These are phyloP conservation scores for Neomonachus schauinslandi DNA, from an alignment of 2,113 vertebrate species.

Conservation along the genomic window DNA sequence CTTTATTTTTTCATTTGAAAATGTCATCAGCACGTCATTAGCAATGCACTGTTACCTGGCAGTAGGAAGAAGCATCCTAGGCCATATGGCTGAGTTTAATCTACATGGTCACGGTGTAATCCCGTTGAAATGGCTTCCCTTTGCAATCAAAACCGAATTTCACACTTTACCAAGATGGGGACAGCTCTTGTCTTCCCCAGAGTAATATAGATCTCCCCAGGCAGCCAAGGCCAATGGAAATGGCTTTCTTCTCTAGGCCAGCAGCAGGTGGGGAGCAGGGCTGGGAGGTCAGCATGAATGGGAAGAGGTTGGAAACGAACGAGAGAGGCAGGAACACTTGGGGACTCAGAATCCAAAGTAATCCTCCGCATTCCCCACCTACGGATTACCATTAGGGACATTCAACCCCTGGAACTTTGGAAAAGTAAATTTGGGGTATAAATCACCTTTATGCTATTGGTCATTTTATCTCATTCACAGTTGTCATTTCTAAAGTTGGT, in stretches of 20 bases:
- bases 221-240: constrained; percentile 81
- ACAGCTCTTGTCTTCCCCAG: constrained; percentile 80
- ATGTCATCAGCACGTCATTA: constrained; percentile 86
- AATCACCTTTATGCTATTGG: neutral
- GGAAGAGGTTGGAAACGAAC: constrained; percentile 33
- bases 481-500: neutral
- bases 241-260: constrained; percentile 74
- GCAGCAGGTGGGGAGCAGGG: constrained; percentile 68
- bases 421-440: neutral
- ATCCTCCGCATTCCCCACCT: neutral
- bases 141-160: constrained; percentile 89
- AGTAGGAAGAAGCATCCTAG: constrained; percentile 79
- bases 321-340: neutral
- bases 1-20: constrained; percentile 81
- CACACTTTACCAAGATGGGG: constrained; percentile 87
- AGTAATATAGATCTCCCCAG: constrained; percentile 81
- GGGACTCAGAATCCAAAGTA: constrained; percentile 12
- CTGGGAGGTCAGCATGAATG: constrained; percentile 59
- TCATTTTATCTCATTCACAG: neutral
- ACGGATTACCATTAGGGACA: neutral
- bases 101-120: constrained; percentile 86
- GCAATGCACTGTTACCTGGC: constrained; percentile 84
- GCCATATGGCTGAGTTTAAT: constrained; percentile 87
- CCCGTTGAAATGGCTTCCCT: constrained; percentile 85
- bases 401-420: neutral